These are phyloP conservation scores for Parasteatoda tepidariorum DNA, from an alignment of 1,140 invertebrate genomes.

Conservation along the genomic window DNA sequence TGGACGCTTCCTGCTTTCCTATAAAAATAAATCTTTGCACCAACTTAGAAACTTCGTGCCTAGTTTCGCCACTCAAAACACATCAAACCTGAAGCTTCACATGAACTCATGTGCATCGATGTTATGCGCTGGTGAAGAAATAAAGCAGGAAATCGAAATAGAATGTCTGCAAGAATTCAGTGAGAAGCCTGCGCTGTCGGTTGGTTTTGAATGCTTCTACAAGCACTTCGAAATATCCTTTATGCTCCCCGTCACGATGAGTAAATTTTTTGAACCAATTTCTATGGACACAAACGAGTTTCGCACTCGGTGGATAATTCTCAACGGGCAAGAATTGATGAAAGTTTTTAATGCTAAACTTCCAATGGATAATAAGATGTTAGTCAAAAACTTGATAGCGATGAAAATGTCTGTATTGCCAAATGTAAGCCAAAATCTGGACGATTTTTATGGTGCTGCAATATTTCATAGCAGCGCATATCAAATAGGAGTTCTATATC, in stretches of 20 bases:
- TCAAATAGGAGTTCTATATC: slow-evolving; percentile 94
- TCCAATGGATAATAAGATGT: slow-evolving; percentile 87
- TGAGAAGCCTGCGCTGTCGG: slow-evolving; percentile 72
- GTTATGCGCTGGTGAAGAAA: slow-evolving; percentile 95
- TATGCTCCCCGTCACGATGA: slow-evolving; percentile 94
- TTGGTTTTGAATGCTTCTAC: slow-evolving; percentile 76
- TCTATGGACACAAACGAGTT: slow-evolving; percentile 99
- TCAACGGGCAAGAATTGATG: slow-evolving; percentile 94
- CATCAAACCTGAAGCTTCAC: slow-evolving; percentile 81
- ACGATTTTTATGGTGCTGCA: slow-evolving; percentile 98
- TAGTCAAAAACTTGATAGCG: slow-evolving; percentile 86
- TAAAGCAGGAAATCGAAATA: slow-evolving; percentile 96
- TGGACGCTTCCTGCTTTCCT: slow-evolving; percentile 93
- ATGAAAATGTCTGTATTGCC: slow-evolving; percentile 91
- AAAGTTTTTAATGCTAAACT: slow-evolving; percentile 95
- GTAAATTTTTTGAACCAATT: slow-evolving; percentile 98
- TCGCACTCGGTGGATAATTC: slow-evolving; percentile 98
- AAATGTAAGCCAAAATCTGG: slow-evolving; percentile 97
- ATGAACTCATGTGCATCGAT: slow-evolving; percentile 92
- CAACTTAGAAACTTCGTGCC: slow-evolving; percentile 76
- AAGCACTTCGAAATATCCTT: slow-evolving; percentile 90
- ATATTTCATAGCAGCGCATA: slow-evolving; percentile 93
- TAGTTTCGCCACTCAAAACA: slow-evolving; percentile 76
- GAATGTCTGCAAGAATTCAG: slow-evolving; percentile 96
- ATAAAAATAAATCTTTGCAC: slow-evolving; percentile 91